Evolutionary conservation across 2,888 invertebrate species (phyloP).

Genomic region (Crocallis elinguaria): DNA sequence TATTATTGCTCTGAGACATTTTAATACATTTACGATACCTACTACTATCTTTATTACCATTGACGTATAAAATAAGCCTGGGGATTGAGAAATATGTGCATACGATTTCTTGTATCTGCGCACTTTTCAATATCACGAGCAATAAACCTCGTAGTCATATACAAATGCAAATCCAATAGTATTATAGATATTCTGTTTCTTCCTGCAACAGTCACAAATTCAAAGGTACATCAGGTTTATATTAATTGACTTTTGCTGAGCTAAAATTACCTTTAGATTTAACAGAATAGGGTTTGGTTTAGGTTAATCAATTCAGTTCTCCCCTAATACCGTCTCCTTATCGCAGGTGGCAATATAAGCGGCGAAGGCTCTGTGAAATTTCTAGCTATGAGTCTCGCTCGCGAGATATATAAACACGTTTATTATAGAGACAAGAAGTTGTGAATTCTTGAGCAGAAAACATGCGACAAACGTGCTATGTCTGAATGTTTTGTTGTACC

Average conservation of each 20-base stretch:
- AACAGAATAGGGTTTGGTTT: constrained; percentile 41
- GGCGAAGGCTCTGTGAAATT: constrained; percentile 60
- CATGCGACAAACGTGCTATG: constrained; percentile 33
- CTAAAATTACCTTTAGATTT: constrained; percentile 36
- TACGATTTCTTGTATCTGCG: neutral
- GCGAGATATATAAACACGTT: constrained; percentile 45
- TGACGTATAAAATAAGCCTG: neutral
- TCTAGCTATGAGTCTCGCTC: constrained; percentile 45
- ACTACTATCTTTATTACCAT: neutral
- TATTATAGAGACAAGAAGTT: constrained; percentile 54
- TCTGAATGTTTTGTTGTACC: no score
- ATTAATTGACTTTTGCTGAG: constrained; percentile 44
- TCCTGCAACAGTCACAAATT: constrained; percentile 59
- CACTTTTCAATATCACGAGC: constrained; percentile 17
- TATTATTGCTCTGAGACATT: no score
- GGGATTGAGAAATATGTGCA: neutral
- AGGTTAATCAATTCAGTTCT: constrained; percentile 29
- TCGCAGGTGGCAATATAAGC: constrained; percentile 65
- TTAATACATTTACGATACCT: no score
- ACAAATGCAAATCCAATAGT: constrained; percentile 50
- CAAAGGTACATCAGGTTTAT: constrained; percentile 49
- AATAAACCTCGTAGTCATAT: constrained; percentile 18
- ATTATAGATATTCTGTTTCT: constrained; percentile 47
- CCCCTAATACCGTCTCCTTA: constrained; percentile 57
- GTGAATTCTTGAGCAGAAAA: constrained; percentile 36